Percentiles rank a stretch among this genome's conserved stretches.
Evolutionary conservation across 2,113 vertebrate species (phyloP).

Genomic region (Prunella fulvescens): DNA sequence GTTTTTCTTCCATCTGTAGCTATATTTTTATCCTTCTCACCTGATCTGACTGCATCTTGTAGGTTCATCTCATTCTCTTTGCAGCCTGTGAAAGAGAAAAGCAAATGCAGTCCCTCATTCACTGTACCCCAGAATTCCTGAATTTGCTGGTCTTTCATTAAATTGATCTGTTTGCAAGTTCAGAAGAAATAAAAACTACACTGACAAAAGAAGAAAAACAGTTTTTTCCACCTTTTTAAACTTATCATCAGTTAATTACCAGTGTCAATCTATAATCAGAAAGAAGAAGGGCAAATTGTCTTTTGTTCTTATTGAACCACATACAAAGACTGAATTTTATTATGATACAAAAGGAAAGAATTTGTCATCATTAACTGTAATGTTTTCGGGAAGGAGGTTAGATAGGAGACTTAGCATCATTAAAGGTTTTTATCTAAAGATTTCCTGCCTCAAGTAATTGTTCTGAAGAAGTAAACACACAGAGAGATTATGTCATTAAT

Average conservation of each 20-base stretch:
- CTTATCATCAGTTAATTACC: neutral
- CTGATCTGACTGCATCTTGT: neutral
- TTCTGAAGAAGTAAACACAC: slow-evolving; percentile 39
- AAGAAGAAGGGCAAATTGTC: neutral
- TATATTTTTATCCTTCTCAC: neutral
- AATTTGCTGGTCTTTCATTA: neutral
- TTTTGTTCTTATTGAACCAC: slow-evolving; percentile 17
- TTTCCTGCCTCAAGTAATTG: slow-evolving; percentile 59
- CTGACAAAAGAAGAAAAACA: neutral
- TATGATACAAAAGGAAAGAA: slow-evolving; percentile 53
- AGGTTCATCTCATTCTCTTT: neutral
- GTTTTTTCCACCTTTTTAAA: neutral
- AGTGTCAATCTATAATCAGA: slow-evolving; percentile 3
- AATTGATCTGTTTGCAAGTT: neutral
- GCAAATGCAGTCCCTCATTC: neutral
- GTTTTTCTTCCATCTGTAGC: neutral
- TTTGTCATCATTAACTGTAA: slow-evolving; percentile 57
- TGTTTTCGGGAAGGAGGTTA: slow-evolving; percentile 48
- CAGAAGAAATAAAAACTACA: neutral
- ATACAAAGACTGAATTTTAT: slow-evolving; percentile 29
- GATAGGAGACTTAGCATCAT: slow-evolving; percentile 52
- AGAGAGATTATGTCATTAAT: slow-evolving; percentile 27
- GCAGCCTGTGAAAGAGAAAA: neutral
- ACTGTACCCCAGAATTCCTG: neutral
- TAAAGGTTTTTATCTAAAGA: slow-evolving; percentile 60